Evolutionary conservation across 1,140 invertebrate genomes (phyloP).

Genomic region (Psix sp.): DNA sequence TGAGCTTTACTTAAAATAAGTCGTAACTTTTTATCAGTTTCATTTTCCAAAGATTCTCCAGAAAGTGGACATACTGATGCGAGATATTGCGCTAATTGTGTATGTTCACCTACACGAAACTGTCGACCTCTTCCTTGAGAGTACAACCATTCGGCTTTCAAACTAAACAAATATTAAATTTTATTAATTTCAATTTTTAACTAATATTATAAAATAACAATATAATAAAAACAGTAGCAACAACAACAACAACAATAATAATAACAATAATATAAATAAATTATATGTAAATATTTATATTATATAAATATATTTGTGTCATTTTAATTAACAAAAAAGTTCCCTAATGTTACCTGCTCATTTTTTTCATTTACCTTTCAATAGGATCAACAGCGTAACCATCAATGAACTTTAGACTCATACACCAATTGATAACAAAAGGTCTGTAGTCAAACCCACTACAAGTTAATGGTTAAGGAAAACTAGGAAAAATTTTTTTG

Average conservation of each 20-base stretch:
- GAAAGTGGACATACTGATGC: slow-evolving; percentile 86
- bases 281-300: too few species aligned
- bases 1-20: slow-evolving; percentile 92
- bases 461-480: slow-evolving; percentile 75
- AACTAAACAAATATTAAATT: slow-evolving; percentile 77
- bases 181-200: not conserved
- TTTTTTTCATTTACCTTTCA: slow-evolving; percentile 83
- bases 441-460: slow-evolving; percentile 94
- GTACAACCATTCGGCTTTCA: slow-evolving; percentile 96
- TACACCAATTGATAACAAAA: slow-evolving; percentile 95
- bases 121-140: slow-evolving; percentile 93
- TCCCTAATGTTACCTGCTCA: too few species aligned
- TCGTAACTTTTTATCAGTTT: slow-evolving; percentile 90
- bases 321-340: too few species aligned
- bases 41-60: slow-evolving; percentile 85
- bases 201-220: too few species aligned
- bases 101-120: slow-evolving; percentile 90
- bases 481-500: too few species aligned
- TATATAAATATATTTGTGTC: too few species aligned
- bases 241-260: too few species aligned
- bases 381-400: slow-evolving; percentile 91
- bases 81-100: slow-evolving; percentile 88
- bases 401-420: slow-evolving; percentile 91
- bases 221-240: too few species aligned
- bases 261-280: too few species aligned